Percentiles rank a stretch among this genome's conserved stretches.
Evolutionary conservation across 2,113 vertebrate species (phyloP).

Genomic region (Corapipo altera): DNA sequence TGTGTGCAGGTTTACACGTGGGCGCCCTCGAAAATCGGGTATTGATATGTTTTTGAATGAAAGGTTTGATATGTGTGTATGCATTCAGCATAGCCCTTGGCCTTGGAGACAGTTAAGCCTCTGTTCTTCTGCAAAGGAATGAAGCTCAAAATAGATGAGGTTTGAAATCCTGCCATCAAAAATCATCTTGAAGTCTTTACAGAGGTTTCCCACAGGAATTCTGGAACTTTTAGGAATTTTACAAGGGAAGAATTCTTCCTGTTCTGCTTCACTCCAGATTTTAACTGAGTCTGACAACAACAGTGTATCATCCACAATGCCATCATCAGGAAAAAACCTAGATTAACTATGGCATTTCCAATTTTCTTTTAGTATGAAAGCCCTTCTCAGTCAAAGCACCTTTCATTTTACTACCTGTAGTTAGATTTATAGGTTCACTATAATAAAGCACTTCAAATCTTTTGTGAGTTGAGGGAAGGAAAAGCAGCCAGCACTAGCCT

Average conservation of each 20-base stretch:
- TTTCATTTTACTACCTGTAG: neutral
- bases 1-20: neutral
- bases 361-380: neutral
- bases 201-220: neutral
- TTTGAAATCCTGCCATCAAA: neutral
- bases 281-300: neutral
- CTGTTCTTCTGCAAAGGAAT: neutral
- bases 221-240: neutral
- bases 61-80: neutral
- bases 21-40: neutral
- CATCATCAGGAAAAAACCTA: fast-evolving
- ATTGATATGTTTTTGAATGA: neutral
- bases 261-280: neutral
- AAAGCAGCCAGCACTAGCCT: neutral
- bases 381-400: neutral
- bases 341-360: neutral
- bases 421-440: neutral
- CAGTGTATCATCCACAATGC: neutral
- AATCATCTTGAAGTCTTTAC: neutral
- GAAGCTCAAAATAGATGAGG: neutral
- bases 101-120: neutral
- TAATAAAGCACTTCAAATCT: neutral
- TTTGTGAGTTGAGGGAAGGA: neutral
- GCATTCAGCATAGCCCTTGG: neutral
- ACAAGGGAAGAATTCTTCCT: neutral